These are phyloP conservation scores for Dione vanillae DNA, from an alignment of 2,888 invertebrate genomes.

Conservation along the genomic window DNA sequence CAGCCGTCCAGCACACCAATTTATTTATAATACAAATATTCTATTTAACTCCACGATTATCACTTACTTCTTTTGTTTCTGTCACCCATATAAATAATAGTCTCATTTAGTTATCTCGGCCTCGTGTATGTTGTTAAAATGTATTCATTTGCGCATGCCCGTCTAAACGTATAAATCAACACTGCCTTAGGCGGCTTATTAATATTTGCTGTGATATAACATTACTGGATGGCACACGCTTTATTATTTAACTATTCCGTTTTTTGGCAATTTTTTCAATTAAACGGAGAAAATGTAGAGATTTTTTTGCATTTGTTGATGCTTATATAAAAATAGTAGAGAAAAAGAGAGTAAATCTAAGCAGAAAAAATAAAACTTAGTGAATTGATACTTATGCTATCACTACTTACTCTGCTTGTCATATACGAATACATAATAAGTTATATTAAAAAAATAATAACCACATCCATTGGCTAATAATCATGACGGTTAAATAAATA, in stretches of 20 bases:
- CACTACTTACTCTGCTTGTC: too few species aligned
- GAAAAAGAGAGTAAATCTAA: too few species aligned
- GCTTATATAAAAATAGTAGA: too few species aligned
- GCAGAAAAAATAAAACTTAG: too few species aligned
- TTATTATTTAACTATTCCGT: background rate
- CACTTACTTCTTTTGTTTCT: conserved; percentile 40
- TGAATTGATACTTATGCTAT: too few species aligned
- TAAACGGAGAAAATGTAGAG: too few species aligned
- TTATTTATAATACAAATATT: background rate
- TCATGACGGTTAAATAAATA: conserved; percentile 54
- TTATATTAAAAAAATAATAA: background rate
- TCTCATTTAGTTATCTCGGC: conserved; percentile 59
- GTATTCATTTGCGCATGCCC: conserved; percentile 69
- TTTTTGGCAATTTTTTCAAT: too few species aligned
- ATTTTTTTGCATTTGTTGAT: too few species aligned
- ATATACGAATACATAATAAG: too few species aligned
- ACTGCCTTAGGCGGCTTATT: conserved; percentile 77
- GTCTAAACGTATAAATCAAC: conserved; percentile 78
- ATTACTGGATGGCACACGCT: conserved; percentile 49
- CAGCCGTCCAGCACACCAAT: background rate
- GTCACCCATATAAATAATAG: conserved; percentile 61
- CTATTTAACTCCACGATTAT: conserved; percentile 33
- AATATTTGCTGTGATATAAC: conserved; percentile 67
- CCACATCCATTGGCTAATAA: conserved; percentile 44
- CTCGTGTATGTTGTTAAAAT: conserved; percentile 71